Conservation (phyloP, 1,140 invertebrate genomes). For the Fopius arisanus region DNA sequence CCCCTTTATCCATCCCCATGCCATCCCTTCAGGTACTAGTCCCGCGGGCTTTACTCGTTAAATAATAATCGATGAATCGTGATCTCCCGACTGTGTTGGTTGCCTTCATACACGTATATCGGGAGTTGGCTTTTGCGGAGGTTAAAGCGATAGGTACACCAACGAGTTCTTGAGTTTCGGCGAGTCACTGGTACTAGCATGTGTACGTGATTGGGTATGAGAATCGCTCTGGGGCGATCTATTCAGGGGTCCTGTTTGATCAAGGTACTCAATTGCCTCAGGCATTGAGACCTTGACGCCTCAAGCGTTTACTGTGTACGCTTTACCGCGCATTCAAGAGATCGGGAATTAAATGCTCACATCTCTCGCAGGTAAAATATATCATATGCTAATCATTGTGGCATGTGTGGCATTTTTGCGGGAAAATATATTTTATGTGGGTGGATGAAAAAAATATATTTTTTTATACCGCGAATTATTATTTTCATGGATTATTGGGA, state of each 20-base stretch:
- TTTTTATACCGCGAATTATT: too few species aligned
- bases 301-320: slow-evolving; percentile 32
- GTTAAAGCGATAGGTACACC: slow-evolving; percentile 10
- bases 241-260: slow-evolving; percentile 48
- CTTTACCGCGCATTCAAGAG: not conserved
- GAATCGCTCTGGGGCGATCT: slow-evolving; percentile 42
- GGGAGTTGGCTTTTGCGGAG: not conserved
- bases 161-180: slow-evolving; percentile 5
- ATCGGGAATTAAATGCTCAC: too few species aligned
- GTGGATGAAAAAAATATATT: too few species aligned
- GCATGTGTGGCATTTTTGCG: too few species aligned
- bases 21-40: slow-evolving; percentile 17
- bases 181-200: not conserved
- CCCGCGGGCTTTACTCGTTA: slow-evolving; percentile 16
- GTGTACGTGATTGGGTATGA: slow-evolving; percentile 30
- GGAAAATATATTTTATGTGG: not conserved
- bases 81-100: not conserved
- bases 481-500: too few species aligned
- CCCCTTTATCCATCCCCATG: too few species aligned
- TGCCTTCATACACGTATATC: not conserved
- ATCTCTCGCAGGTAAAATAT: too few species aligned
- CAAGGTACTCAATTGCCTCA: slow-evolving; percentile 54
- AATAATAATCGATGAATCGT: slow-evolving; percentile 32
- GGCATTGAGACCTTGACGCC: slow-evolving; percentile 50
- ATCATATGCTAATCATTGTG: too few species aligned